A percentile compares a stretch with the other conserved stretches of the same genome.
Evolutionary conservation across 2,888 invertebrate species (phyloP).

Genomic region (Tholera decimalis): DNA sequence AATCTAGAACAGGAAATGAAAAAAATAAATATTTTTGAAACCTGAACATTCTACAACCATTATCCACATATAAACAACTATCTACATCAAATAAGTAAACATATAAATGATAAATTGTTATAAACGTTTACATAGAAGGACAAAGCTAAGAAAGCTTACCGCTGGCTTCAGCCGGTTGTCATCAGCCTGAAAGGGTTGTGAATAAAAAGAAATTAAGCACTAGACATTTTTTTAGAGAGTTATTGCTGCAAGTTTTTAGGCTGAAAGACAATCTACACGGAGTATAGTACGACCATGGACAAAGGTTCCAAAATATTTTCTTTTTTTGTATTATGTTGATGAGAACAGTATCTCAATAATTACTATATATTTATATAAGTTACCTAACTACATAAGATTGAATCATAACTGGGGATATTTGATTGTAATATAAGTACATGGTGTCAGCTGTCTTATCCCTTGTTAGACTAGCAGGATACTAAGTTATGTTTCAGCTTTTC

Average conservation of each 20-base stretch:
- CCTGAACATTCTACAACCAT: conserved; percentile 12
- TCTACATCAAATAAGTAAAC: conserved; percentile 27
- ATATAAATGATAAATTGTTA: conserved; percentile 37
- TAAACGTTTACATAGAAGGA: conserved; percentile 43
- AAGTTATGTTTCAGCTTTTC: neutral
- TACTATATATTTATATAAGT: neutral
- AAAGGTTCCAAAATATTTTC: neutral
- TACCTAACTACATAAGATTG: neutral
- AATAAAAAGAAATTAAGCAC: conserved; percentile 63
- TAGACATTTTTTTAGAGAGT: conserved; percentile 35
- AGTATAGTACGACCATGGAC: conserved; percentile 3
- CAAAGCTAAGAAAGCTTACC: conserved; percentile 78
- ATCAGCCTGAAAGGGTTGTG: conserved; percentile 83
- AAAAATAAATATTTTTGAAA: conserved; percentile 5
- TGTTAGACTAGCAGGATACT: neutral
- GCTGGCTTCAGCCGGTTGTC: conserved; percentile 83
- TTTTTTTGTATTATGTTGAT: neutral
- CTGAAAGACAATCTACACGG: conserved; percentile 17
- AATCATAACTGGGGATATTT: neutral
- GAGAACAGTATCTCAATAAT: neutral
- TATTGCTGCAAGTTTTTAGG: conserved; percentile 36
- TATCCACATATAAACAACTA: conserved; percentile 10
- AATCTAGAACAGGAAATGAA: neutral
- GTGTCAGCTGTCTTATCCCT: too few relatives aligned
- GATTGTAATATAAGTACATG: too few relatives aligned